Evolutionary conservation across 1,140 invertebrate species (phyloP), one percentile per base, ranked within the genome.

Genomic region (Cydia amplana): DNA sequence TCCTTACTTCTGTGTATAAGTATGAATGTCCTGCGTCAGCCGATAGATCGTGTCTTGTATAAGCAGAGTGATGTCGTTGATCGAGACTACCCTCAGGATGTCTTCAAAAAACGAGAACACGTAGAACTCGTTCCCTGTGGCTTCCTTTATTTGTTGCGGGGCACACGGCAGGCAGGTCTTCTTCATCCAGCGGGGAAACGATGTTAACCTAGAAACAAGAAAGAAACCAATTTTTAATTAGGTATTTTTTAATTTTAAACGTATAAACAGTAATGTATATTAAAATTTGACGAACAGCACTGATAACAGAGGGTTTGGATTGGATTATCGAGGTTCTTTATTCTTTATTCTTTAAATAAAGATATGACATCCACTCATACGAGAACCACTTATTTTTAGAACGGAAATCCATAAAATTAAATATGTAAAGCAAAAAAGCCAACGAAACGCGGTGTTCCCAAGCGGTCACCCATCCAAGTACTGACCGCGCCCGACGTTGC

Each of bases 161-260:
- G 94, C 93, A 77, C 95, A 96, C 40, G 95, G 94, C 0, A 97
- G 84, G 86, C 97, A 98, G 12, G 96, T 97, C n/a, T 95, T 95
- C 77, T 95, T 93, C 95, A 97, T 96, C 97, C 97, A 98, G 9
- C 97, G 95, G 0, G 96, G 94, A 87, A 98, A 97, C 6, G 92
- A 80, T 84, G 96, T 96, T 4, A 97, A 87, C 78, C 95, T 96
- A 80, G 43, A 82, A 77, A 28, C 70, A 80, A 51, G 25, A 72
- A 75, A 46, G 40, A 3, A 7, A 36, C 7, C 32, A 32, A 32
- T 32, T 32, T 32, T 25, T 25, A 25, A 25, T 25, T 25, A n/a
- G n/a, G n/a, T n/a, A n/a, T n/a, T n/a, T n/a, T n/a, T n/a, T n/a
- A n/a, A n/a, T n/a, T n/a, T n/a, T n/a, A n/a, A n/a, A n/a, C n/a